Evolutionary conservation across 2,888 invertebrate genomes (phyloP).

Genomic region (Ditula angustiorana): DNA sequence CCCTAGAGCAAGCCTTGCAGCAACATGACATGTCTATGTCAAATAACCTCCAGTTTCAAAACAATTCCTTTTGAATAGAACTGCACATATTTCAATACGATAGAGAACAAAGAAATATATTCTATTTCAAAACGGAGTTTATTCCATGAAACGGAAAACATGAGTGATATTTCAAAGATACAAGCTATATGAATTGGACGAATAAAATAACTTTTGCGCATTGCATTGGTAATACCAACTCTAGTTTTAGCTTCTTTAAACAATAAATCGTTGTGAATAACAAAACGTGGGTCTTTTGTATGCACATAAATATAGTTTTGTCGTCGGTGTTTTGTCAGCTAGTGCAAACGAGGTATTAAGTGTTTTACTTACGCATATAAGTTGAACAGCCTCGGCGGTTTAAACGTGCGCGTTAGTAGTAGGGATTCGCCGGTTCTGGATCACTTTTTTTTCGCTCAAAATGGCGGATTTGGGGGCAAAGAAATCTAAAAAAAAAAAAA

Average conservation of each 20-base stretch:
- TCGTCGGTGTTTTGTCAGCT: too few relatives aligned
- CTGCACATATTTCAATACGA: conserved; percentile 17
- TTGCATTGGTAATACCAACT: neutral
- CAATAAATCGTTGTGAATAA: neutral
- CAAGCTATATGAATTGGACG: conserved; percentile 1
- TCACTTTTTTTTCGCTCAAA: too few relatives aligned
- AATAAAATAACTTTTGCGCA: neutral
- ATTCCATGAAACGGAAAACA: conserved; percentile 15
- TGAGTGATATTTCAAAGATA: conserved; percentile 32
- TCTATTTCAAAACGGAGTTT: conserved; percentile 17
- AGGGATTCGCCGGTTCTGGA: too few relatives aligned
- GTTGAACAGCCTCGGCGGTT: too few relatives aligned
- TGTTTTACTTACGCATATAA: too few relatives aligned
- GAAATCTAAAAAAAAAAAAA: too few relatives aligned
- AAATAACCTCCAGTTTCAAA: conserved; percentile 4
- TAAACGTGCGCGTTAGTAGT: too few relatives aligned
- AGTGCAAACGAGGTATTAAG: too few relatives aligned
- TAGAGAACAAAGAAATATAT: conserved; percentile 13
- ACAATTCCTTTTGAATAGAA: conserved; percentile 11
- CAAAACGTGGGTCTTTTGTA: neutral
- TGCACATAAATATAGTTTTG: neutral
- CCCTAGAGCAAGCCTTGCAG: neutral
- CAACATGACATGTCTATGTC: neutral
- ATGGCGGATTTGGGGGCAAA: too few relatives aligned
- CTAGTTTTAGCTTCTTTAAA: neutral